A percentile compares a stretch with the other conserved stretches of the same genome.
Evolutionary conservation across 2,797 vertebrate genomes (phyloP).

Genomic region (Myotis findleyi): DNA sequence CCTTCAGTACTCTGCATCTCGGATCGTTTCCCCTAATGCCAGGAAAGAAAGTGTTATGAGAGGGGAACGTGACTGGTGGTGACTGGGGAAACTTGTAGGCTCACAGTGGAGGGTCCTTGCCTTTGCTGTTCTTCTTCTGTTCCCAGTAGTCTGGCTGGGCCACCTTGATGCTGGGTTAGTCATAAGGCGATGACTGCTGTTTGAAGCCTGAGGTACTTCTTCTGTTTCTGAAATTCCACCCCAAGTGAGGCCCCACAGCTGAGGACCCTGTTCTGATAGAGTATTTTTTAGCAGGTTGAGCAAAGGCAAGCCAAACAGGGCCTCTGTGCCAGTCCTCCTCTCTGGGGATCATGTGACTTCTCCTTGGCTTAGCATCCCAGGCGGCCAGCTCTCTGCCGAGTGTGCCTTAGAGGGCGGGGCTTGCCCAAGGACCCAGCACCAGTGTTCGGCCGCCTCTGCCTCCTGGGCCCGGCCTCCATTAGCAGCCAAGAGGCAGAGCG

Average conservation of each 20-base stretch:
- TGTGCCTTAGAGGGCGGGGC: neutral
- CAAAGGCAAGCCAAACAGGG: neutral
- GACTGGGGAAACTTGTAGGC: neutral
- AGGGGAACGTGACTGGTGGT: neutral
- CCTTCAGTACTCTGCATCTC: neutral
- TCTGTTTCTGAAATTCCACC: neutral
- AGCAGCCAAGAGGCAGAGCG: neutral
- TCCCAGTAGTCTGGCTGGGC: neutral
- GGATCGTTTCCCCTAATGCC: neutral
- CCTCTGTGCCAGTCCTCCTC: neutral
- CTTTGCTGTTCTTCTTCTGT: neutral
- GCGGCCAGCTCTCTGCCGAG: neutral
- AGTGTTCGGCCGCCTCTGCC: accelerated
- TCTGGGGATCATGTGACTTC: neutral
- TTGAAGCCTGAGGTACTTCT: neutral
- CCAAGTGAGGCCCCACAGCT: neutral
- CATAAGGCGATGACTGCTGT: neutral
- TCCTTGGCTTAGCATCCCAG: neutral
- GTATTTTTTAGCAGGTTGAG: neutral
- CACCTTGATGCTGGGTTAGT: neutral
- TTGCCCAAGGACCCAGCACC: accelerated
- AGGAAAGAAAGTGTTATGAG: slow-evolving; percentile 31
- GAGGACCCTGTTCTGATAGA: neutral
- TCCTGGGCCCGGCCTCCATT: neutral
- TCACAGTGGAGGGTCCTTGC: accelerated